These are phyloP conservation scores for Deilephila elpenor DNA, from an alignment of 2,888 invertebrate genomes.

Conservation along the genomic window DNA sequence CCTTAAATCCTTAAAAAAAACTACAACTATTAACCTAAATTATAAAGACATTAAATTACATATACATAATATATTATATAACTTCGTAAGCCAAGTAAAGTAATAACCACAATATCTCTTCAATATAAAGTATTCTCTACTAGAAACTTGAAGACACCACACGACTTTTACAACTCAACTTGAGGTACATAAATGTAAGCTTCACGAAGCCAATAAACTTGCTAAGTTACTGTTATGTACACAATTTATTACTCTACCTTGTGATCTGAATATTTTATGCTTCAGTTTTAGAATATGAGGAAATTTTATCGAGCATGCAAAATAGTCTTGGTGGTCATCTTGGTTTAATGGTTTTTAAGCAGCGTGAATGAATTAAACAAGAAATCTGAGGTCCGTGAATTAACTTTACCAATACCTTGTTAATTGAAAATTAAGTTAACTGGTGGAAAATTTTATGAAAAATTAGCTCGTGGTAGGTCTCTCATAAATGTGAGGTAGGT, in stretches of 20 bases:
- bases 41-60: too few relatives aligned
- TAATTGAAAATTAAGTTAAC: too few relatives aligned
- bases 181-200: slow-evolving; percentile 13
- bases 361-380: too few relatives aligned
- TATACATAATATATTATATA: too few relatives aligned
- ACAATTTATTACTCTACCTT: background rate
- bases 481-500: too few relatives aligned
- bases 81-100: background rate
- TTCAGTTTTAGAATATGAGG: background rate
- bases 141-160: background rate
- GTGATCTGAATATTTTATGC: slow-evolving; percentile 1
- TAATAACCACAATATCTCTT: background rate
- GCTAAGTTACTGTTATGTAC: background rate
- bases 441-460: too few relatives aligned
- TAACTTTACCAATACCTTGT: too few relatives aligned
- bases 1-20: background rate
- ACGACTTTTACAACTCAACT: slow-evolving; percentile 4
- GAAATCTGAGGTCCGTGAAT: too few relatives aligned
- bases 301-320: too few relatives aligned
- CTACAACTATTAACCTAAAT: background rate
- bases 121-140: background rate
- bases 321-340: too few relatives aligned
- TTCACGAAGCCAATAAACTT: background rate
- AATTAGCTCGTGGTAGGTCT: too few relatives aligned
- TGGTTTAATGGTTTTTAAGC: too few relatives aligned